A percentile compares a stretch with the other conserved stretches of the same genome.
Evolutionary conservation across 2,797 vertebrate genomes (phyloP).

Genomic region (Spea hammondii): DNA sequence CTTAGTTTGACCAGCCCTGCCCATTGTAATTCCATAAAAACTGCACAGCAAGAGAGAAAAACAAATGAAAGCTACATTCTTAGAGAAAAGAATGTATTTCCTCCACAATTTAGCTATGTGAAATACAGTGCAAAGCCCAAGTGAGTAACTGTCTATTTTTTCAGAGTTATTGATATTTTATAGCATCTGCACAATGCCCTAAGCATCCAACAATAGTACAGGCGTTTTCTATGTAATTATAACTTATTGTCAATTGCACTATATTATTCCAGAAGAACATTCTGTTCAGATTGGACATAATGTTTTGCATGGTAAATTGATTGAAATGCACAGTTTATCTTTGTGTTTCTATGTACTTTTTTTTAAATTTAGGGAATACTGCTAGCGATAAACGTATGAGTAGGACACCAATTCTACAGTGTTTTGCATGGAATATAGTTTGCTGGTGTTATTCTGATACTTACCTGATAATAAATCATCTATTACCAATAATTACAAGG

Average conservation of each 20-base stretch:
- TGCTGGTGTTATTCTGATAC: too few relatives aligned
- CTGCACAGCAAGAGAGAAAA: too few relatives aligned
- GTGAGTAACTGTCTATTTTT: conserved; percentile 30
- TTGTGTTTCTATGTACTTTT: neutral
- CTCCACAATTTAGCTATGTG: too few relatives aligned
- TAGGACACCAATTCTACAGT: too few relatives aligned
- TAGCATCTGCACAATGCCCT: conserved; percentile 25
- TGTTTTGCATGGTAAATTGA: conserved; percentile 34
- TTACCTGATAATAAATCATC: too few relatives aligned
- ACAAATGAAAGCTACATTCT: too few relatives aligned
- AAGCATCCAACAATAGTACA: conserved; percentile 16
- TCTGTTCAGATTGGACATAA: conserved; percentile 19
- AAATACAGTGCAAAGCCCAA: neutral
- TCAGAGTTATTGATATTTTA: conserved; percentile 36
- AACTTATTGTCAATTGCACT: conserved; percentile 33
- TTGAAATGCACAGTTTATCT: conserved; percentile 7
- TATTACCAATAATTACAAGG: too few relatives aligned
- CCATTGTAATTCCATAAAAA: too few relatives aligned
- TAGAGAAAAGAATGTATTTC: too few relatives aligned
- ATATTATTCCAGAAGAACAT: conserved; percentile 26
- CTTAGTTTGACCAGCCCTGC: too few relatives aligned
- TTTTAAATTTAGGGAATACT: neutral
- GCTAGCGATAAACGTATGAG: too few relatives aligned
- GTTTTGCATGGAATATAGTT: too few relatives aligned
- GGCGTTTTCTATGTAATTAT: conserved; percentile 32